Conservation (phyloP, 2,797 vertebrate species). For the Ara ararauna region DNA sequence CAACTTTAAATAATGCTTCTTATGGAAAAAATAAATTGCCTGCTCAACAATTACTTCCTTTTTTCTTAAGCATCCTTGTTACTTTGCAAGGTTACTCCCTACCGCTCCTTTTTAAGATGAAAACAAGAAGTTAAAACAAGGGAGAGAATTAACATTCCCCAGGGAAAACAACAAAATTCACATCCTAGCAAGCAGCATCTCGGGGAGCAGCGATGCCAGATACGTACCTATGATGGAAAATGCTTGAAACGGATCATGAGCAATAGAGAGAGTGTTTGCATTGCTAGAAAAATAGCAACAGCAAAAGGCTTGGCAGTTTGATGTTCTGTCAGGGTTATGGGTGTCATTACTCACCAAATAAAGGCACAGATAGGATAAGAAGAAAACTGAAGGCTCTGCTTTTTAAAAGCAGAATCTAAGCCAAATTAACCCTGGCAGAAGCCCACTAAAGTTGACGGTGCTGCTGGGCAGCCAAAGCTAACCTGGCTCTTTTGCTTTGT, state of each 20-base stretch:
- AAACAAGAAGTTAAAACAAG: not conserved
- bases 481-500: not conserved
- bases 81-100: constrained; percentile 1
- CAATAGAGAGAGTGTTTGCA: not conserved
- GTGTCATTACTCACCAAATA: not conserved
- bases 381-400: not conserved
- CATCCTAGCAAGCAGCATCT: constrained; percentile 8
- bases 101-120: not conserved
- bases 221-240: not conserved
- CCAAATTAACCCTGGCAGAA: not conserved
- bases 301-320: not conserved
- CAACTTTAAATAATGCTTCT: not conserved
- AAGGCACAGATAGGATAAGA: not conserved
- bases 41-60: not conserved
- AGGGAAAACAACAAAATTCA: constrained; percentile 2
- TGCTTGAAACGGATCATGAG: not conserved
- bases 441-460: not conserved
- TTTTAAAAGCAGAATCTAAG: not conserved
- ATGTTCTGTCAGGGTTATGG: not conserved
- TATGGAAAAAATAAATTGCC: not conserved
- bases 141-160: not conserved
- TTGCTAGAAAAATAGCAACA: not conserved
- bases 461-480: not conserved
- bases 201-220: not conserved
- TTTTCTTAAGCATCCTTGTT: not conserved